Conservation (phyloP, 2,113 vertebrate genomes). For the Eonycteris spelaea region DNA sequence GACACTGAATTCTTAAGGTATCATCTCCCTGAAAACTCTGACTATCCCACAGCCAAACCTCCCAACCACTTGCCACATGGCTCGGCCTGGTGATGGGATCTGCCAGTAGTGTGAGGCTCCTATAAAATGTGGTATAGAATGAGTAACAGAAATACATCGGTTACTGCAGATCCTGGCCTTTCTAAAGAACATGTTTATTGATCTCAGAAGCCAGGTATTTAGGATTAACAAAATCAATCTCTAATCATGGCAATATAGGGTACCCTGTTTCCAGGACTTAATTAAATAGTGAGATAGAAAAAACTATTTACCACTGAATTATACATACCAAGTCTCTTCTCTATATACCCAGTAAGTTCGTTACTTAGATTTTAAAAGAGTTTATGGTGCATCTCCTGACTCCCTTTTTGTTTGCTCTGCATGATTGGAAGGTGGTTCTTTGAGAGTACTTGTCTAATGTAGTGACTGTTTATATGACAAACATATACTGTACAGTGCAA, state of each 20-base stretch:
- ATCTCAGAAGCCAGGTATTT: neutral
- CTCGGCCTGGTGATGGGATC: neutral
- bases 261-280: neutral
- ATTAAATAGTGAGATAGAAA: neutral
- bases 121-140: neutral
- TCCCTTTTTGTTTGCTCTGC: neutral
- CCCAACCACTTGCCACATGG: neutral
- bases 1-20: neutral
- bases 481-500: neutral
- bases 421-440: neutral
- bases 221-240: constrained; percentile 42
- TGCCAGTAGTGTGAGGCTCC: neutral
- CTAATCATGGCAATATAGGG: neutral
- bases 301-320: neutral
- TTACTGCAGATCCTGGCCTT: constrained; percentile 24
- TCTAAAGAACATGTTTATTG: constrained; percentile 12
- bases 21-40: neutral
- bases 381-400: neutral
- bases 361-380: neutral
- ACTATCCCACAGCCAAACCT: neutral
- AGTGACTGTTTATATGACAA: neutral
- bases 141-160: neutral
- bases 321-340: neutral
- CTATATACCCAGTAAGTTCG: neutral
- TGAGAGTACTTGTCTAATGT: neutral